Evolutionary conservation across 2,888 invertebrate genomes (phyloP).

Genomic region (Petrolisthes cinctipes): DNA sequence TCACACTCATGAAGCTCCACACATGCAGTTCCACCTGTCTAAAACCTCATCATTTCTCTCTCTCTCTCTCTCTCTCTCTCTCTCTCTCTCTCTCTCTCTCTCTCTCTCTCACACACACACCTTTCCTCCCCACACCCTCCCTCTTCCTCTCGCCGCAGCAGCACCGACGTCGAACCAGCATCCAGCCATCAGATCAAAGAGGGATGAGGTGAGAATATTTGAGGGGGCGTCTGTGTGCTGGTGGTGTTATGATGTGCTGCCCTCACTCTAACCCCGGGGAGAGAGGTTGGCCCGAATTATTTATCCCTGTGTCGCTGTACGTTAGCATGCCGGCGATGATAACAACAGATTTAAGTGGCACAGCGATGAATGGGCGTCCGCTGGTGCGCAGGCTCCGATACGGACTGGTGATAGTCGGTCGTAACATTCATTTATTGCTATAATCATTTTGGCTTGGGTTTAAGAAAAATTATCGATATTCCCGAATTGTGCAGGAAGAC

Average conservation of each 20-base stretch:
- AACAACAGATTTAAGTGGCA: slow-evolving; percentile 53
- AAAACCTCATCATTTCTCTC: not conserved
- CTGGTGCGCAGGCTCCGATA: slow-evolving; percentile 47
- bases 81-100: not conserved
- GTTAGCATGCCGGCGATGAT: slow-evolving; percentile 48
- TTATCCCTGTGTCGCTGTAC: slow-evolving; percentile 41
- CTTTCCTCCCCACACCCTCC: not conserved
- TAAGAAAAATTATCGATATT: slow-evolving; percentile 49
- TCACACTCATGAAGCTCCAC: not conserved
- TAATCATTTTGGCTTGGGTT: slow-evolving; percentile 46
- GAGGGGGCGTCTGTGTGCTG: not conserved
- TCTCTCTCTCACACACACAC: not conserved
- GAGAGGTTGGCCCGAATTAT: slow-evolving; percentile 29
- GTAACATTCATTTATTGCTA: slow-evolving; percentile 47
- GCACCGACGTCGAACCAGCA: not conserved
- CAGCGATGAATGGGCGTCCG: slow-evolving; percentile 47
- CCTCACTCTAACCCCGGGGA: slow-evolving; percentile 31
- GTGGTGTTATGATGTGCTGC: slow-evolving; percentile 27
- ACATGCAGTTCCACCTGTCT: not conserved
- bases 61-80: not conserved
- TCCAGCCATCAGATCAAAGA: slow-evolving; percentile 23
- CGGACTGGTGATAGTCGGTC: slow-evolving; percentile 50
- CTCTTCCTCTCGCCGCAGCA: not conserved
- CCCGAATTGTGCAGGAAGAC: slow-evolving; percentile 36
- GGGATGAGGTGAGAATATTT: slow-evolving; percentile 37